These are phyloP conservation scores for Lasioglossum oenotherae DNA, from an alignment of 2,888 invertebrate species.

Conservation along the genomic window DNA sequence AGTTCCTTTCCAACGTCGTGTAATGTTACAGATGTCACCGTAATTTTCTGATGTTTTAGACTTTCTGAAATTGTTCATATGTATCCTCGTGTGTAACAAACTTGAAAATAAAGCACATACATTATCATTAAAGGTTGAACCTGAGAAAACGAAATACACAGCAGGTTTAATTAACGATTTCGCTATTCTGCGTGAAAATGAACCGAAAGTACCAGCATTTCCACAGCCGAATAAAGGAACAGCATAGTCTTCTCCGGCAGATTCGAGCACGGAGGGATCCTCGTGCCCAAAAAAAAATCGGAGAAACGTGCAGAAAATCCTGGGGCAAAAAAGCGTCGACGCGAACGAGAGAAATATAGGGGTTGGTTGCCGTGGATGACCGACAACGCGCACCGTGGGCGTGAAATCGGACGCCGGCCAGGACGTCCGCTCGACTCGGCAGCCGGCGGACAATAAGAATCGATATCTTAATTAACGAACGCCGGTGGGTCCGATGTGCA, in stretches of 20 bases:
- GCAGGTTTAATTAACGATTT: background rate
- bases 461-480: conserved; percentile 84
- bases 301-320: background rate
- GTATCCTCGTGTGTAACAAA: background rate
- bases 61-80: too few species aligned
- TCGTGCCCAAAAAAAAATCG: background rate
- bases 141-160: background rate
- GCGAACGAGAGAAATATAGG: conserved; percentile 43
- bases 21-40: too few species aligned
- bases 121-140: background rate
- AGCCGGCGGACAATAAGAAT: conserved; percentile 81
- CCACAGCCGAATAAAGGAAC: background rate
- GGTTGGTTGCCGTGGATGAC: conserved; percentile 64
- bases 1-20: too few species aligned
- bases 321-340: conserved; percentile 14
- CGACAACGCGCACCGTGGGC: conserved; percentile 66
- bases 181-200: background rate
- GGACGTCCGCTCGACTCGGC: conserved; percentile 77
- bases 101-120: background rate
- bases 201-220: background rate
- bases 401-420: conserved; percentile 72
- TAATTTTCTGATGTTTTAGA: too few species aligned
- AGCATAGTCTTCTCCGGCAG: background rate
- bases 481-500: conserved; percentile 73
- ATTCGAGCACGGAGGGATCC: background rate